Evolutionary conservation across 2,888 invertebrate species (phyloP).

Genomic region (Meloe dianella): DNA sequence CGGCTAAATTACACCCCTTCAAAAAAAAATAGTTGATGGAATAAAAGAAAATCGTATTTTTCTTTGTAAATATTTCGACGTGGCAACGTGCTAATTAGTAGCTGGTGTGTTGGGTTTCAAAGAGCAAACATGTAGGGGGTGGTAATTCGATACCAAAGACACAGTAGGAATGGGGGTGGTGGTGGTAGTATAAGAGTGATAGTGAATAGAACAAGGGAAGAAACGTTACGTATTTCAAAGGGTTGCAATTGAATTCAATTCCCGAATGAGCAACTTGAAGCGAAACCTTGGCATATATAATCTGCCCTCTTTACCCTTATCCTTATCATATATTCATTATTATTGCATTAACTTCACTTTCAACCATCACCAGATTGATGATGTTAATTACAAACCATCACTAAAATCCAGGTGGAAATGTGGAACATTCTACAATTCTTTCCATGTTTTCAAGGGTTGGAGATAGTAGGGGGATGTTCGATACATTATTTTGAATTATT

Average conservation of each 20-base stretch:
- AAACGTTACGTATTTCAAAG: constrained; percentile 54
- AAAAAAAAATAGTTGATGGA: background rate
- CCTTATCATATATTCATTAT: constrained; percentile 58
- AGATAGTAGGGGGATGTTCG: background rate
- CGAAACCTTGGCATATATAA: constrained; percentile 49
- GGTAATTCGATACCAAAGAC: constrained; percentile 48
- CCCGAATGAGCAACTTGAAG: constrained; percentile 56
- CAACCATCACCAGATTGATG: constrained; percentile 22
- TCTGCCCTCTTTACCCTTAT: constrained; percentile 36
- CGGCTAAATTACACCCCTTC: background rate
- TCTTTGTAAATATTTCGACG: constrained; percentile 11
- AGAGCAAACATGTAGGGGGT: constrained; percentile 29
- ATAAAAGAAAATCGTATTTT: background rate
- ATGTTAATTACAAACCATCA: constrained; percentile 43
- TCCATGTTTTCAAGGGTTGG: background rate
- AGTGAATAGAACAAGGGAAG: constrained; percentile 17
- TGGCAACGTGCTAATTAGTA: constrained; percentile 29
- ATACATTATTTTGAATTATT: constrained; percentile 19
- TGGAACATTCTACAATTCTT: constrained; percentile 6
- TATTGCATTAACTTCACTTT: constrained; percentile 50
- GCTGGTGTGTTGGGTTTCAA: constrained; percentile 29
- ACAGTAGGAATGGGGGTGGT: constrained; percentile 8
- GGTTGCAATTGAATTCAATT: constrained; percentile 57
- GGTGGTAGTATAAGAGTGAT: background rate
- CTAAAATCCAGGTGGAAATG: background rate